Evolutionary conservation across 1,140 invertebrate species (phyloP).

Genomic region (Anoplophora glabripennis): DNA sequence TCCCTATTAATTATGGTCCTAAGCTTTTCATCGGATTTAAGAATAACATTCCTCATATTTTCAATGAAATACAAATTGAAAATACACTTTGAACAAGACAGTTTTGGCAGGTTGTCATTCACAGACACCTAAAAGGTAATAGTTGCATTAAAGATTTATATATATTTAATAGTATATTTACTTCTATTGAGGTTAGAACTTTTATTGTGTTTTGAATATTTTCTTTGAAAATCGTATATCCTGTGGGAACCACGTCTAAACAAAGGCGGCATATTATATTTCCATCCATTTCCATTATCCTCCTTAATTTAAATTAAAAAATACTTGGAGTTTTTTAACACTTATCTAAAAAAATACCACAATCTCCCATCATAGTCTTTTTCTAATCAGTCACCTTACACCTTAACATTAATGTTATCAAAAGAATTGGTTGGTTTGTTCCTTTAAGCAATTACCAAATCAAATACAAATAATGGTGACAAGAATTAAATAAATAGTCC

Average conservation of each 20-base stretch:
- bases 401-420: too few species aligned
- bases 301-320: too few species aligned
- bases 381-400: too few species aligned
- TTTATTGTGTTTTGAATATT: not conserved
- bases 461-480: too few species aligned
- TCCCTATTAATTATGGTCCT: not conserved
- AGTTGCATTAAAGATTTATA: not conserved
- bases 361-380: too few species aligned
- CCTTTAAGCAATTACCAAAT: too few species aligned
- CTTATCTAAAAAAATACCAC: too few species aligned
- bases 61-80: not conserved
- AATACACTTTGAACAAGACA: not conserved
- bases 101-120: not conserved
- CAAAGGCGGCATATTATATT: constrained; percentile 2
- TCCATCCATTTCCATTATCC: not conserved
- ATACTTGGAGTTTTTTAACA: too few species aligned
- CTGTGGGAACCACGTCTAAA: not conserved
- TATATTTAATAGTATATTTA: not conserved
- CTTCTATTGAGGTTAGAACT: not conserved
- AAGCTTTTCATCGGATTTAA: not conserved
- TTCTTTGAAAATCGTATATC: not conserved
- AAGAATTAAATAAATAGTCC: too few species aligned
- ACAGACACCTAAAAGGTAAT: not conserved
- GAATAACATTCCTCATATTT: not conserved
- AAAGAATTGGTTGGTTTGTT: too few species aligned